A percentile compares a stretch with the other conserved stretches of the same genome.
Conservation (phyloP, 2,113 vertebrate genomes). For the Oxyura jamaicensis region DNA sequence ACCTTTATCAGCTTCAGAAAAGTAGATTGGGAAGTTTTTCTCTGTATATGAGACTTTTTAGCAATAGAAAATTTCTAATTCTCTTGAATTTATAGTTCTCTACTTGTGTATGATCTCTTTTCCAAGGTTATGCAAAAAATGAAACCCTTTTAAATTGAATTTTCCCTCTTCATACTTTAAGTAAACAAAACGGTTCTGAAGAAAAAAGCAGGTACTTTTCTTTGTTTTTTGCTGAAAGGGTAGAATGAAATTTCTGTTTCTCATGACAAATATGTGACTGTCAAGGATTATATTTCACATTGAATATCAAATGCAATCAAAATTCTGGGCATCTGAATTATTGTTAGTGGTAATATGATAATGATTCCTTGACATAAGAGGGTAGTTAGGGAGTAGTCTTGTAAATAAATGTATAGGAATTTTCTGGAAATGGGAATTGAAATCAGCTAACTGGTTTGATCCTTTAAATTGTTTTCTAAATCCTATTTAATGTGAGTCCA, state of each 20-base stretch:
- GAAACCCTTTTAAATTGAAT: background rate
- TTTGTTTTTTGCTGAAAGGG: background rate
- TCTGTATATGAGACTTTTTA: background rate
- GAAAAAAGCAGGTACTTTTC: background rate
- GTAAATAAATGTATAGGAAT: too few species aligned
- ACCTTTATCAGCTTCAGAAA: background rate
- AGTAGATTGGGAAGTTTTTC: background rate
- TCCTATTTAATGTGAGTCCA: background rate
- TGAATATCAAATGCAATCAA: background rate
- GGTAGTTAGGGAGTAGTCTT: background rate
- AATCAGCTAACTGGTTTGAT: background rate
- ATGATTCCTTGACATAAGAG: background rate
- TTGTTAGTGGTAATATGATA: background rate
- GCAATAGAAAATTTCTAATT: background rate
- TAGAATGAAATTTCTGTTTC: background rate
- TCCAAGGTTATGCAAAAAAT: background rate
- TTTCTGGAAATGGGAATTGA: background rate
- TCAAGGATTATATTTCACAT: background rate
- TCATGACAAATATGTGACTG: background rate
- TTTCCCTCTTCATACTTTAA: background rate
- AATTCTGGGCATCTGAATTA: background rate
- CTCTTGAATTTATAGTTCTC: background rate
- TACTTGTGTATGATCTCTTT: background rate
- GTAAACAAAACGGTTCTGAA: background rate
- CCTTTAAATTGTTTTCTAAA: background rate